These are phyloP conservation scores for Eudasyphora cyanicolor DNA, from an alignment of 2,888 invertebrate species.

Conservation along the genomic window DNA sequence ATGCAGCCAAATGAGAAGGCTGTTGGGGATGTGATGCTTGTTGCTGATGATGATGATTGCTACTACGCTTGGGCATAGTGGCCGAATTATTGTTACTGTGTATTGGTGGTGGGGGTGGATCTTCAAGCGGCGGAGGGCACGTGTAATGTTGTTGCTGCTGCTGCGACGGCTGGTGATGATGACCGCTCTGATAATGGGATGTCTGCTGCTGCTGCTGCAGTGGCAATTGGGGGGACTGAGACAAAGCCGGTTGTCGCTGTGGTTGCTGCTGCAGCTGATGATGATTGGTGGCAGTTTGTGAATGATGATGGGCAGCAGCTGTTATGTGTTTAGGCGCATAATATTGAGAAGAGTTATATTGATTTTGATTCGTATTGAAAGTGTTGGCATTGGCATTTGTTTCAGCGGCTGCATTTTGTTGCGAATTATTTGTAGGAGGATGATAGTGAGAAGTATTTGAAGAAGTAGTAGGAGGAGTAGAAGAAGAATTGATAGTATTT, in stretches of 20 bases:
- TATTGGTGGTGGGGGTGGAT: slow-evolving; percentile 78
- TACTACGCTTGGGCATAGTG: slow-evolving; percentile 59
- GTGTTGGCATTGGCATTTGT: slow-evolving; percentile 60
- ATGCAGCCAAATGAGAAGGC: slow-evolving; percentile 70
- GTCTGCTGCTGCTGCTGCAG: slow-evolving; percentile 59
- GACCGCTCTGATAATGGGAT: slow-evolving; percentile 38
- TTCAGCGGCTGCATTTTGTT: slow-evolving; percentile 68
- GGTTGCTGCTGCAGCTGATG: slow-evolving; percentile 65
- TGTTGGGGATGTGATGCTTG: slow-evolving; percentile 58
- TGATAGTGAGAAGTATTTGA: slow-evolving; percentile 66
- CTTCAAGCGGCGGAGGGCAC: slow-evolving; percentile 78
- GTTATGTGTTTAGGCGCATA: slow-evolving; percentile 72
- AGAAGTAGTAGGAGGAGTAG: slow-evolving; percentile 34
- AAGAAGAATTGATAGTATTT: slow-evolving; percentile 59
- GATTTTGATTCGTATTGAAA: slow-evolving; percentile 71
- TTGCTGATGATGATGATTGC: slow-evolving; percentile 52
- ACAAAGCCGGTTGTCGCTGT: slow-evolving; percentile 60
- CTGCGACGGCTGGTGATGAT: slow-evolving; percentile 66
- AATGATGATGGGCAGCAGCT: slow-evolving; percentile 72
- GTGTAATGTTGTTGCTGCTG: slow-evolving; percentile 73
- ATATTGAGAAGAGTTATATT: slow-evolving; percentile 72
- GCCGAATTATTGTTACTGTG: slow-evolving; percentile 64
- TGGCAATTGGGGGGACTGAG: slow-evolving; percentile 13
- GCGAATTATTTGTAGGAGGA: slow-evolving; percentile 62
- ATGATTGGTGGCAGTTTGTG: slow-evolving; percentile 50